A percentile compares a stretch with the other conserved stretches of the same genome.
Conservation (phyloP, 2,797 vertebrate genomes). For the Scolopax rusticola region DNA sequence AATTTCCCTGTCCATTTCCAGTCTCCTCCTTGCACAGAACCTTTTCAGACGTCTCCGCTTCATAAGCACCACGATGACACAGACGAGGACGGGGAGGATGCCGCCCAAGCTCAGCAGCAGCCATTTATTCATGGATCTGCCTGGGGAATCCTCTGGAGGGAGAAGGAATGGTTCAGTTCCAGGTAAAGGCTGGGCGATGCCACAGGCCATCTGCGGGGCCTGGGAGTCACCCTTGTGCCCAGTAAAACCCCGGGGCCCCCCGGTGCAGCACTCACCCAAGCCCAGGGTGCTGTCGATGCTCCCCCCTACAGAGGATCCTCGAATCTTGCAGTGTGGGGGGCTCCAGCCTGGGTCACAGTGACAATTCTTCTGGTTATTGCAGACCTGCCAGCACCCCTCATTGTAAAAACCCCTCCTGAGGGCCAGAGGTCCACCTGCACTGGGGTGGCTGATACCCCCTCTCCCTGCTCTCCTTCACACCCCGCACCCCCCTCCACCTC, state of each 20-base stretch:
- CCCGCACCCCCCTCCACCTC: too few relatives aligned
- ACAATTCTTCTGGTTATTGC: slow-evolving; percentile 32
- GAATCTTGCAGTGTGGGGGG: neutral
- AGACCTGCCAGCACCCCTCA: neutral
- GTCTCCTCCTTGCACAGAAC: neutral
- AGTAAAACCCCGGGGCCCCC: neutral
- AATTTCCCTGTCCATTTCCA: neutral
- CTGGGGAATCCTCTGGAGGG: neutral
- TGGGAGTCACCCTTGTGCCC: neutral
- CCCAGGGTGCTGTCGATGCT: neutral
- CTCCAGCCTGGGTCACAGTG: slow-evolving; percentile 33
- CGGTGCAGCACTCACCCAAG: neutral
- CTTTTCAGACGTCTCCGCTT: neutral
- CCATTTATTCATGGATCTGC: neutral
- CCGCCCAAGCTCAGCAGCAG: neutral
- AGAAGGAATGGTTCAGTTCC: neutral
- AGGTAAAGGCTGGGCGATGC: accelerated
- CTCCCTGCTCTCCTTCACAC: too few relatives aligned
- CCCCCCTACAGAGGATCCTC: neutral
- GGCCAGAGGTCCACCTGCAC: neutral
- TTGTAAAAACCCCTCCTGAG: neutral
- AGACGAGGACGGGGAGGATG: neutral
- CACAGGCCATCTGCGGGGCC: accelerated
- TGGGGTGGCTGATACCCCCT: too few relatives aligned
- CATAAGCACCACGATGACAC: accelerated